A percentile compares a stretch with the other conserved stretches of the same genome.
Conservation (phyloP, 2,888 invertebrate genomes). For the Ichneumoninae sp. region DNA sequence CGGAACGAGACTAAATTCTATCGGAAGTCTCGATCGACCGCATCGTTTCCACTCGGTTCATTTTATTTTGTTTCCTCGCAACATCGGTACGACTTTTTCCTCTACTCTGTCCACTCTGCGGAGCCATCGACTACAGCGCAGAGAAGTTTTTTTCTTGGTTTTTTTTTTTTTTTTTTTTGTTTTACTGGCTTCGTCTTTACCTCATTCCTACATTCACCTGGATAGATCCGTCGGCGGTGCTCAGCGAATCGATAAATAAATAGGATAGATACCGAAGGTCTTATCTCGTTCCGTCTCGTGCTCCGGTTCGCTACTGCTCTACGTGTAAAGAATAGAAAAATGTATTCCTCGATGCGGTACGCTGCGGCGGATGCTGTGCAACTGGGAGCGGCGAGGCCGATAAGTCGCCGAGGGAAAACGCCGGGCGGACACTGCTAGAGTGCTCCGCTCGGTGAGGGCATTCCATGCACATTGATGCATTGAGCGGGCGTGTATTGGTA, state of each 20-base stretch:
- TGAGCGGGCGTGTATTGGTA: neutral
- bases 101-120: neutral
- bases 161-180: too few relatives aligned
- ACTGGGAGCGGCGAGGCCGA: conserved; percentile 39
- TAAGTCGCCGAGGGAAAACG: conserved; percentile 30
- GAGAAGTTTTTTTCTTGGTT: neutral
- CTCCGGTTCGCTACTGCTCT: conserved; percentile 26
- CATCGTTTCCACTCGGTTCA: conserved; percentile 44
- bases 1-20: conserved; percentile 47
- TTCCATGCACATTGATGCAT: neutral
- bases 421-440: neutral
- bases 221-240: conserved; percentile 16
- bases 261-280: conserved; percentile 37
- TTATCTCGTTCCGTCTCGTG: conserved; percentile 40
- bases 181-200: conserved; percentile 20
- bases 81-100: conserved; percentile 34
- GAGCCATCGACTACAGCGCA: neutral
- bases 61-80: conserved; percentile 19
- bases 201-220: conserved; percentile 20
- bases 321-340: conserved; percentile 35
- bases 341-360: conserved; percentile 23
- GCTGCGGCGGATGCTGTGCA: conserved; percentile 31
- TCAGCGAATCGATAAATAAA: conserved; percentile 53
- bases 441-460: neutral
- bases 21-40: conserved; percentile 58